Percentiles rank a stretch among this genome's conserved stretches.
Conservation (phyloP, 2,113 vertebrate genomes). For the Anas platyrhynchos region DNA sequence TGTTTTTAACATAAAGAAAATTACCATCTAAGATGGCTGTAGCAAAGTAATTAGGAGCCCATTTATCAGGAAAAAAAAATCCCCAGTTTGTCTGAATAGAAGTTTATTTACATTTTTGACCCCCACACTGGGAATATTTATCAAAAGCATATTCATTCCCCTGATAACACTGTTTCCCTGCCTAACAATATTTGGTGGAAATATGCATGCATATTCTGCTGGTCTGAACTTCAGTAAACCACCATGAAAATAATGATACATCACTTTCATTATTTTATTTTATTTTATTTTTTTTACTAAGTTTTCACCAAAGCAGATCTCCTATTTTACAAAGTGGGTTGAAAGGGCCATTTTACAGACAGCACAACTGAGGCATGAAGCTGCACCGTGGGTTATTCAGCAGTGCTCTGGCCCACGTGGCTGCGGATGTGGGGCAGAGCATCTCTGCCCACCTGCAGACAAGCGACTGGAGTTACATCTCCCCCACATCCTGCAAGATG, state of each 20-base stretch:
- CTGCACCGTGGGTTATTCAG: neutral
- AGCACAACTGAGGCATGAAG: neutral
- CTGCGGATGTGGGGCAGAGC: rapidly evolving
- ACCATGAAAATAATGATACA: neutral
- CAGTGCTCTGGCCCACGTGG: rapidly evolving
- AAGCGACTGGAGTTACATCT: rapidly evolving
- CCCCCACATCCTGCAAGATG: rapidly evolving
- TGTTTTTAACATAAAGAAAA: neutral
- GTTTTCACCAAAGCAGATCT: neutral
- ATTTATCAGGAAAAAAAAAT: constrained; percentile 58
- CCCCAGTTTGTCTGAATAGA: constrained; percentile 58
- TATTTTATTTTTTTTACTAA: neutral
- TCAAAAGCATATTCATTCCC: constrained; percentile 66
- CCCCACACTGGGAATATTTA: constrained; percentile 62
- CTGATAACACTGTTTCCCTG: constrained; percentile 4
- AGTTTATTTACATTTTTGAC: constrained; percentile 73
- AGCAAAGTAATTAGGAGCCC: constrained; percentile 62
- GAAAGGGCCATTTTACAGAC: neutral
- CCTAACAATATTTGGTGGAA: constrained; percentile 57
- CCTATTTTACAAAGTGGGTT: neutral
- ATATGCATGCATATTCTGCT: neutral
- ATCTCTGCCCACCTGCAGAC: neutral
- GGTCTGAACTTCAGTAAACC: constrained; percentile 4
- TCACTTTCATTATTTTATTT: neutral
- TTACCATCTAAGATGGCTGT: constrained; percentile 55